Conservation (phyloP, 2,888 invertebrate species). For the Tanytarsus gracilentus region DNA sequence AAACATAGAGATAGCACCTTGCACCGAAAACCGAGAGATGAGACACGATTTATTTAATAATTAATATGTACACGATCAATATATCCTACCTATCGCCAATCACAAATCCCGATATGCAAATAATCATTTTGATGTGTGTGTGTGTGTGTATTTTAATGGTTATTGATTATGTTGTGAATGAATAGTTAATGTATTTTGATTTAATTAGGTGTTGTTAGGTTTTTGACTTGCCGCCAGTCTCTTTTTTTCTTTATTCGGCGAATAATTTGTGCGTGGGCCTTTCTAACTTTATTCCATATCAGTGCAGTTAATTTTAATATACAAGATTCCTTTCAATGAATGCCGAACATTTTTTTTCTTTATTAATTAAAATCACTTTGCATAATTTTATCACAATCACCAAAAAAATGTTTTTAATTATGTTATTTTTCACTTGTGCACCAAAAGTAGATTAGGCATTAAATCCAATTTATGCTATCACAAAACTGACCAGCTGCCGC, state of each 20-base stretch:
- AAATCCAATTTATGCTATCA: conserved; percentile 17
- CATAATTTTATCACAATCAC: conserved; percentile 19
- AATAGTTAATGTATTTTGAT: conserved; percentile 3
- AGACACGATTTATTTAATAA: conserved; percentile 5
- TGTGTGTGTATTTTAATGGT: conserved; percentile 5
- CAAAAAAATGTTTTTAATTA: neutral
- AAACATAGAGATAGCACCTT: neutral
- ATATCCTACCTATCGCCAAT: conserved; percentile 47
- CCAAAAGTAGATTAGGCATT: neutral
- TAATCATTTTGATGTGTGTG: conserved; percentile 44
- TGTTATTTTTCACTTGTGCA: neutral
- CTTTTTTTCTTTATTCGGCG: neutral
- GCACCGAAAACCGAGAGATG: neutral
- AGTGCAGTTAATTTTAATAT: neutral
- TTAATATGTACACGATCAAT: conserved; percentile 18
- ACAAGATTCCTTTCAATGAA: neutral
- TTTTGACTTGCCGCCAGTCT: neutral
- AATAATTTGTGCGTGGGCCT: conserved; percentile 1
- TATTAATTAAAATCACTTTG: conserved; percentile 15
- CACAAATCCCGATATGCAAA: conserved; percentile 53
- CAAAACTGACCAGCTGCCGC: conserved; percentile 7
- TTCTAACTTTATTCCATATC: conserved; percentile 10
- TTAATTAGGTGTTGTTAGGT: neutral
- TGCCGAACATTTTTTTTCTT: neutral
- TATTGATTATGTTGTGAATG: conserved; percentile 5